A percentile compares a stretch with the other conserved stretches of the same genome.
Conservation (phyloP, 2,113 vertebrate genomes). For the Daboia siamensis region DNA sequence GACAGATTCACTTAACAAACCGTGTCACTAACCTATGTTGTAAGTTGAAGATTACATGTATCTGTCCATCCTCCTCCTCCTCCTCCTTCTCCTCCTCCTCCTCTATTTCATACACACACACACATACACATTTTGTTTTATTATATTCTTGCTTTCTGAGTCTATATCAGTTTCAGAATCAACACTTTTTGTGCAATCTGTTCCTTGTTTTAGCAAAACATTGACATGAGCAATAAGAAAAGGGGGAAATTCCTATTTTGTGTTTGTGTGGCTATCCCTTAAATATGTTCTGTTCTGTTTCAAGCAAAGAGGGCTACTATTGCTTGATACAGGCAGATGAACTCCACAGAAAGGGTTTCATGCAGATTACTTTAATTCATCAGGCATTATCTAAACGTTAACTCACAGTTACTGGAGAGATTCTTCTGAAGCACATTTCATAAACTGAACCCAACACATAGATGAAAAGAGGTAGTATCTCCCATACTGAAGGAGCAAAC, state of each 20-base stretch:
- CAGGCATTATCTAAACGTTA: too few relatives aligned
- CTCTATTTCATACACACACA: too few relatives aligned
- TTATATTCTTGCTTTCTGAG: background rate
- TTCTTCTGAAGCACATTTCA: too few relatives aligned
- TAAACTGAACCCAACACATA: too few relatives aligned
- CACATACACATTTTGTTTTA: background rate
- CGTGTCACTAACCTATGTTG: background rate
- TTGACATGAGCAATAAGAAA: background rate
- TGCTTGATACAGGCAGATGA: too few relatives aligned
- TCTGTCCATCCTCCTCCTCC: background rate
- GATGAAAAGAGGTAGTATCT: too few relatives aligned
- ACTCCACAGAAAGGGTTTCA: too few relatives aligned
- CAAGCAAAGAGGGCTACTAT: too few relatives aligned
- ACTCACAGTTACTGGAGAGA: too few relatives aligned
- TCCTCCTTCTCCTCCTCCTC: too few relatives aligned
- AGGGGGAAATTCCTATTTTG: background rate
- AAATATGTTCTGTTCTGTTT: background rate
- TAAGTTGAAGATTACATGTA: background rate
- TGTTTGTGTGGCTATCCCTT: background rate
- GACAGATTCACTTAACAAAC: background rate
- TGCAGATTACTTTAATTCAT: too few relatives aligned
- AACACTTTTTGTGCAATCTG: background rate
- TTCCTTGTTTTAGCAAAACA: background rate
- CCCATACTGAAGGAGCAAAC: too few relatives aligned
- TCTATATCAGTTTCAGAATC: background rate